Conservation (phyloP, 2,113 vertebrate species). For the Pongo abelii region DNA sequence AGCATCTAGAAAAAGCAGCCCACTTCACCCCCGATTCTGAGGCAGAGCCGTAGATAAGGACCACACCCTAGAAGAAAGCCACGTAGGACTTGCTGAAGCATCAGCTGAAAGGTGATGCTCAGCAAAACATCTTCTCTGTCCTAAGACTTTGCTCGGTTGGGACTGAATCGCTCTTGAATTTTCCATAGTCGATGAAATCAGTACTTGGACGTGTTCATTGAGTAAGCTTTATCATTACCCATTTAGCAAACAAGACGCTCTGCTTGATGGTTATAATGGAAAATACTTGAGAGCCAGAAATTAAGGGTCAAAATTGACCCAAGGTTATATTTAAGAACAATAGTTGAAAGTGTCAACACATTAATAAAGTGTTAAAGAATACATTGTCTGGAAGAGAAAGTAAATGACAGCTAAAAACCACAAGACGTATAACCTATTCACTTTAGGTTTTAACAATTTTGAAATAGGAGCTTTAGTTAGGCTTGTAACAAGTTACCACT, state of each 20-base stretch:
- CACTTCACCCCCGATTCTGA: neutral
- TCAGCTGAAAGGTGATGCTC: neutral
- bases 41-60: neutral
- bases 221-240: neutral
- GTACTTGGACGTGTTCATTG: neutral
- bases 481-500: conserved; percentile 4
- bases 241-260: conserved; percentile 74
- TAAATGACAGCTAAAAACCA: neutral
- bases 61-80: neutral
- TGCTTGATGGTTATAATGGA: conserved; percentile 41
- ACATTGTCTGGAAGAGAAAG: neutral
- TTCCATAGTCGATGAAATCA: neutral
- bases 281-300: neutral
- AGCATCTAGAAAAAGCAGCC: neutral
- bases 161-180: neutral
- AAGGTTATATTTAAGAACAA: neutral
- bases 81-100: neutral
- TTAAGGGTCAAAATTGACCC: neutral
- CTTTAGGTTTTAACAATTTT: conserved; percentile 33
- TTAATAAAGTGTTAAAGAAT: neutral
- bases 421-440: neutral
- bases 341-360: neutral
- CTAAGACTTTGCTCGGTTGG: neutral
- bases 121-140: neutral
- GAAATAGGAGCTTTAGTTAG: neutral